phyloP scores from a whole-genome alignment of 2,888 invertebrate species.

The Trilocha varians region DNA sequence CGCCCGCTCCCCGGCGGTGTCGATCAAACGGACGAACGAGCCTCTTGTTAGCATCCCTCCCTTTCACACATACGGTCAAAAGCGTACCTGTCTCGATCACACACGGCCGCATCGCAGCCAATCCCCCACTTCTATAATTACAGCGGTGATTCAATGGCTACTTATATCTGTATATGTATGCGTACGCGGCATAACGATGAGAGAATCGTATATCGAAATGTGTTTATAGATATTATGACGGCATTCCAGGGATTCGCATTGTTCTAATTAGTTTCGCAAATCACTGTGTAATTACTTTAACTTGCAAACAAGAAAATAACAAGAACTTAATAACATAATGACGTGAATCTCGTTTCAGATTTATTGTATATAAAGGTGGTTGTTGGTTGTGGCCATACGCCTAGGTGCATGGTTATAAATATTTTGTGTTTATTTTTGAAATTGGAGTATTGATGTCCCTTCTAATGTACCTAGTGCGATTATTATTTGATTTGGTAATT shows the following conservation, averaged over 20 bases:
- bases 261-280: constrained; percentile 48
- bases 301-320: neutral
- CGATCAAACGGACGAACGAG: constrained; percentile 72
- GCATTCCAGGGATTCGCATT: constrained; percentile 41
- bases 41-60: constrained; percentile 67
- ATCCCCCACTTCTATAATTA: constrained; percentile 75
- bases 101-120: constrained; percentile 66
- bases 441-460: too few relatives aligned
- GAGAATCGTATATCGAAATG: constrained; percentile 58
- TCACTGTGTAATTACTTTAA: constrained; percentile 16
- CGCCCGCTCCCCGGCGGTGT: constrained; percentile 67
- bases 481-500: too few relatives aligned
- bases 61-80: constrained; percentile 34
- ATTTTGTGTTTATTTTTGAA: too few relatives aligned
- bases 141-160: constrained; percentile 73
- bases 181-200: constrained; percentile 62
- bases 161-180: constrained; percentile 64
- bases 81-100: constrained; percentile 40
- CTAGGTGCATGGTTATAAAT: too few relatives aligned
- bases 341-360: neutral
- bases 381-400: neutral
- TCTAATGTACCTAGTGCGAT: too few relatives aligned
- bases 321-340: neutral
- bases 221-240: constrained; percentile 55
- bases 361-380: neutral